phyloP scores from a whole-genome alignment of 92 coral and sea anemone genomes.

The Epizoanthus stellaris region DNA sequence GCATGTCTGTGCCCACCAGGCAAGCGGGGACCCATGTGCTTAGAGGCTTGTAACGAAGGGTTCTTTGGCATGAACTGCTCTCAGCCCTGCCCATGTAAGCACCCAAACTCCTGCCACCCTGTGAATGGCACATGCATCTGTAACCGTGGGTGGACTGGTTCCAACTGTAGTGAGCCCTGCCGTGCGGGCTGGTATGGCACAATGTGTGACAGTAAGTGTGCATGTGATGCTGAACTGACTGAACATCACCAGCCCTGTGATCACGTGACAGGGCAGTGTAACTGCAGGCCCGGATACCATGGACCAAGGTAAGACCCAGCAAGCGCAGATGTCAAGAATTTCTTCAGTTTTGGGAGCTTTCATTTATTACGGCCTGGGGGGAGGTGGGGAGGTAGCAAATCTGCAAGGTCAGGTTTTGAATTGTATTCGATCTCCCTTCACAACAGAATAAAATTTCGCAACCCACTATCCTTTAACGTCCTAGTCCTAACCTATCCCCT shows the following conservation, averaged over 20 bases:
- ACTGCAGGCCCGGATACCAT: constrained; percentile 78
- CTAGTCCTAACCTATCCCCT: too few species aligned
- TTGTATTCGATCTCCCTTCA: too few species aligned
- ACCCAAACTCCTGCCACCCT: constrained; percentile 80
- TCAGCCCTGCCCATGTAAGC: constrained; percentile 71
- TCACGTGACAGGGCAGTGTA: constrained; percentile 86
- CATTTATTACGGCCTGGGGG: neutral
- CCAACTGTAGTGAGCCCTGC: constrained; percentile 73
- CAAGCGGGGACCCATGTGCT: constrained; percentile 80
- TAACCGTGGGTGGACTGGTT: constrained; percentile 88
- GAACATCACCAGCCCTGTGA: constrained; percentile 68
- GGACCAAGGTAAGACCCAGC: constrained; percentile 75
- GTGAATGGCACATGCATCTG: constrained; percentile 86
- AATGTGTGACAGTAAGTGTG: constrained; percentile 75
- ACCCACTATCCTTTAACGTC: too few species aligned
- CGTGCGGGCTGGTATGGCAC: constrained; percentile 79
- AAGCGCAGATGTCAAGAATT: neutral
- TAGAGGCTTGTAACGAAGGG: constrained; percentile 76
- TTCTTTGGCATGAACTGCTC: constrained; percentile 84
- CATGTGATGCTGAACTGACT: constrained; percentile 68
- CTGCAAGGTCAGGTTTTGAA: too few species aligned
- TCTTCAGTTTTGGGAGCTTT: neutral
- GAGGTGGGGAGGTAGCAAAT: neutral
- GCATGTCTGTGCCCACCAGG: constrained; percentile 86
- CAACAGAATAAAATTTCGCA: too few species aligned